A percentile compares a stretch with the other conserved stretches of the same genome.
Evolutionary conservation across 1,140 invertebrate species (phyloP).

Genomic region (Polyergus mexicanus): DNA sequence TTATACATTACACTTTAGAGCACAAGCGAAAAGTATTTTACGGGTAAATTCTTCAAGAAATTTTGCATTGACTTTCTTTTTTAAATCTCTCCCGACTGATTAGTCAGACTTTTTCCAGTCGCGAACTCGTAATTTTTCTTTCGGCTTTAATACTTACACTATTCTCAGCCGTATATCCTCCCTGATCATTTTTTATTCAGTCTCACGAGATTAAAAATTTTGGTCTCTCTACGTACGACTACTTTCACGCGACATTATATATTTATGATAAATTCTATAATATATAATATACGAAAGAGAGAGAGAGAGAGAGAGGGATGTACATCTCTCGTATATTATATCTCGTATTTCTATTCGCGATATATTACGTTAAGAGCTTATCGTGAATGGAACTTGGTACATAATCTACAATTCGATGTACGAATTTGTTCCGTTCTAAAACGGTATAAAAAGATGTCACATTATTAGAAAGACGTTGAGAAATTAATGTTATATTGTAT

Average conservation of each 20-base stretch:
- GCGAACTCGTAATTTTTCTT: neutral
- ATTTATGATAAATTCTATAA: constrained; percentile 35
- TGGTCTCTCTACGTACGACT: constrained; percentile 61
- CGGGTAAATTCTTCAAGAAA: neutral
- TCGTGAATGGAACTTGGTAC: constrained; percentile 40
- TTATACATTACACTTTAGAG: neutral
- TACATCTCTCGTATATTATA: neutral
- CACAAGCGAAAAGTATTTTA: constrained; percentile 31
- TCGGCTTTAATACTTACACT: constrained; percentile 2
- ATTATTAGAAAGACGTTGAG: constrained; percentile 67
- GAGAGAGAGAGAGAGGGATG: too few relatives aligned
- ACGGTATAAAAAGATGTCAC: constrained; percentile 66
- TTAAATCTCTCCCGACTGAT: neutral
- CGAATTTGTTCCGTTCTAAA: constrained; percentile 62
- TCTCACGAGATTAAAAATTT: constrained; percentile 66
- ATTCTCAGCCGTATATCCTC: neutral
- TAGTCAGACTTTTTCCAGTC: neutral
- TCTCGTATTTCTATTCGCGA: neutral
- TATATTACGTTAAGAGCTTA: constrained; percentile 47
- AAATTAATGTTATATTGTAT: constrained; percentile 42
- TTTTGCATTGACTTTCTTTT: constrained; percentile 3
- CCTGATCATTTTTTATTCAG: constrained; percentile 45
- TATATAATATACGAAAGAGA: constrained; percentile 5
- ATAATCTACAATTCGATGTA: constrained; percentile 66
- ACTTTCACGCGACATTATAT: constrained; percentile 8